These are phyloP conservation scores for Anthrax anthrax DNA, from an alignment of 2,888 invertebrate species.

Conservation along the genomic window DNA sequence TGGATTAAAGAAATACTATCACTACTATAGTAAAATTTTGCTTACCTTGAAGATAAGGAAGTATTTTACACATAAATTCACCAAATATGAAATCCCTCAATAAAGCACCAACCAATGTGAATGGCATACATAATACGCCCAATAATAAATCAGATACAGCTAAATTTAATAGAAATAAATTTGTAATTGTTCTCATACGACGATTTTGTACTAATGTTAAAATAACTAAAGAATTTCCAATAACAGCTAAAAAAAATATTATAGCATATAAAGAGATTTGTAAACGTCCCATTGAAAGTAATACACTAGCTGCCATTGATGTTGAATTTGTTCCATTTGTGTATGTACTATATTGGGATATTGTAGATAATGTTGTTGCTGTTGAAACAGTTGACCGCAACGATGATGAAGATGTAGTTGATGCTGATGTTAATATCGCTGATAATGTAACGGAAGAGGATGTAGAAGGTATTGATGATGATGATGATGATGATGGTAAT, in stretches of 20 bases:
- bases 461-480: neutral
- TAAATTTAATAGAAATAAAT: conserved; percentile 61
- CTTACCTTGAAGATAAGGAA: conserved; percentile 61
- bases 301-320: neutral
- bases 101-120: conserved; percentile 52
- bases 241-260: conserved; percentile 62
- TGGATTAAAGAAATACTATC: too few species aligned
- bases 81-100: conserved; percentile 59
- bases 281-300: conserved; percentile 1
- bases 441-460: neutral
- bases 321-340: neutral
- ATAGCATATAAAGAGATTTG: conserved; percentile 47
- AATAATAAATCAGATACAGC: conserved; percentile 55
- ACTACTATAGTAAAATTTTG: too few species aligned
- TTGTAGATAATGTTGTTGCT: neutral
- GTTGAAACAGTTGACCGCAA: too few species aligned
- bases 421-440: neutral
- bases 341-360: neutral
- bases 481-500: neutral
- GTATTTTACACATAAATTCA: conserved; percentile 52
- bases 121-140: conserved; percentile 63
- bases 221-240: conserved; percentile 68
- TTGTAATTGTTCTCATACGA: conserved; percentile 65
- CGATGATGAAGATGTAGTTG: neutral
- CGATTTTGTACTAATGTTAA: conserved; percentile 59